phyloP scores from a whole-genome alignment of 2,888 invertebrate genomes.

The Drosophila atripex region DNA sequence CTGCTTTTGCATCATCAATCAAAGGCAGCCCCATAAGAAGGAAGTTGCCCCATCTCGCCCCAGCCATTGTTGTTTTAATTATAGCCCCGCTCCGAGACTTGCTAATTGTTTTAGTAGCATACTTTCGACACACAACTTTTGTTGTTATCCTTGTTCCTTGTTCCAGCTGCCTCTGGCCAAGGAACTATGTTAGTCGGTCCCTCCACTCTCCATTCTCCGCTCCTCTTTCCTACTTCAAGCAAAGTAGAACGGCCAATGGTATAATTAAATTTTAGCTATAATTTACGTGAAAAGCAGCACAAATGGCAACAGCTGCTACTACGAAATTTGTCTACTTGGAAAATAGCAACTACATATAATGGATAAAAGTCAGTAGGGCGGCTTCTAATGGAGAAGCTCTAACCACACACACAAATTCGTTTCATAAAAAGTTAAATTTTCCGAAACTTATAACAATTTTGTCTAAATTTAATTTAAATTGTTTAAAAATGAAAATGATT shows the following conservation, averaged over 20 bases:
- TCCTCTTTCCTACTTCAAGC: neutral
- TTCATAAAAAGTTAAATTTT: neutral
- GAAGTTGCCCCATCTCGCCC: conserved; percentile 19
- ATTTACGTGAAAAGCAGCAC: conserved; percentile 62
- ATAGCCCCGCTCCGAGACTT: conserved; percentile 54
- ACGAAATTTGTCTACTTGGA: conserved; percentile 52
- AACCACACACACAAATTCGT: conserved; percentile 4
- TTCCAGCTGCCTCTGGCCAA: conserved; percentile 11
- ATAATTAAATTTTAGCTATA: conserved; percentile 73
- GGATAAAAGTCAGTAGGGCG: conserved; percentile 36
- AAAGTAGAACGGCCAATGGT: conserved; percentile 61
- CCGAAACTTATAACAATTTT: neutral
- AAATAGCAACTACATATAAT: conserved; percentile 25
- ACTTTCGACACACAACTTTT: conserved; percentile 58
- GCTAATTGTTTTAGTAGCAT: conserved; percentile 78
- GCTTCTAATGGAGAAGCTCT: conserved; percentile 24
- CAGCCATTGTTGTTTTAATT: conserved; percentile 71
- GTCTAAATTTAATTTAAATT: neutral
- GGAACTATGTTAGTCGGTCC: conserved; percentile 67
- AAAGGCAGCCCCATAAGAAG: conserved; percentile 48
- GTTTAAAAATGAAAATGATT: neutral
- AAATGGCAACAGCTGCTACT: conserved; percentile 59
- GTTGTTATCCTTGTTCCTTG: conserved; percentile 14
- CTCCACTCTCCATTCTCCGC: neutral
- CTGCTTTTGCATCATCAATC: conserved; percentile 69